Base-by-base conservation (phyloP, 1,140 invertebrate species). In the Dinothrombium tinctorium region DNA sequence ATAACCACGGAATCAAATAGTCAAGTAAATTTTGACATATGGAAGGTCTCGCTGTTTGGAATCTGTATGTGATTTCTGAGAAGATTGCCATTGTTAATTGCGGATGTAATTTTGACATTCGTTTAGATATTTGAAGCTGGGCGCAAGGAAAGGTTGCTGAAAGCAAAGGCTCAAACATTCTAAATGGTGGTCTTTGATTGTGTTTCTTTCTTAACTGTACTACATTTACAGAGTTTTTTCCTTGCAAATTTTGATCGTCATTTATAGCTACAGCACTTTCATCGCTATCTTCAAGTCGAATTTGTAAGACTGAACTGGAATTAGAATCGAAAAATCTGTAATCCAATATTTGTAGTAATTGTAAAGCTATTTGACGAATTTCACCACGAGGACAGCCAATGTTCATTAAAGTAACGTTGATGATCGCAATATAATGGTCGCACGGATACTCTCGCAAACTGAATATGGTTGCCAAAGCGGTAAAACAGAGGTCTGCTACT, bases 51-150 rank as follows among this genome's bases (percentile, higher is more conserved):
- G 87, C 87, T n/a, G 82, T 89, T 63, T 95, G 86, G 53, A 98
- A 80, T 39, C 90, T 69, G 54, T 81, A 78, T 2, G 87, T 95
- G 36, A 98, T 89, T 69, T 98, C 92, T 54, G 87, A 94, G 62
- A 96, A 96, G 71, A 96, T 92, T 0, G 87, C 84, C 86, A 98
- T 94, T 8, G 90, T 95, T 0, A 96, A 66, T 53, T 96, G 87
- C 0, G 89, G 84, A 58, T 96, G 87, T 9, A 92, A 62, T 41
- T 83, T 74, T 0, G 90, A 79, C 44, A 98, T 61, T 54, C 94
- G 83, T 41, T 78, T 69, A 0, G 84, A 89, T 3, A 96, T 65
- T 58, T 80, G 81, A 51, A 81, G 70, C 61, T 94, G 87, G 26
- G 81, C 84, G 25, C 82, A 70, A 53, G 80, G 87, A 60, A 87